Evolutionary conservation across 1,140 invertebrate genomes (phyloP).

Genomic region (Lamellibrachia luymesi): DNA sequence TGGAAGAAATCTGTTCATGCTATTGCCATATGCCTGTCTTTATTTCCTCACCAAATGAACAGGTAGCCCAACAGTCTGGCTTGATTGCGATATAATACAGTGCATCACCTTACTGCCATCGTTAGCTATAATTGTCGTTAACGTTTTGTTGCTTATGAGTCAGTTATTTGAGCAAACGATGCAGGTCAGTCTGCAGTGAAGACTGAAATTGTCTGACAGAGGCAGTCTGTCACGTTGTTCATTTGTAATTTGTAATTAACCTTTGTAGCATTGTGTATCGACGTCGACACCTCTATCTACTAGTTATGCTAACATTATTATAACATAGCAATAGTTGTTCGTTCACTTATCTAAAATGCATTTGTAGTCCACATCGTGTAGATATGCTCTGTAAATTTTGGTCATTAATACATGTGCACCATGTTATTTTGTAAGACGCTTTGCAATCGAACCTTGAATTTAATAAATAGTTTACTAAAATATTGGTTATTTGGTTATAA

Average conservation of each 20-base stretch:
- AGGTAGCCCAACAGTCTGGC: neutral
- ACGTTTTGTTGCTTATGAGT: neutral
- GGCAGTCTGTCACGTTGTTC: neutral
- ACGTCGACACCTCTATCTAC: neutral
- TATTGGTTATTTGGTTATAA: neutral
- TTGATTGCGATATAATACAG: neutral
- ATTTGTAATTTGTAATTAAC: neutral
- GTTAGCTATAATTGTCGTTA: neutral
- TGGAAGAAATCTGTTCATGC: neutral
- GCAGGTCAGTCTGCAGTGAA: no score
- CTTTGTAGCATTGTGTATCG: neutral
- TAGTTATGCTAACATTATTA: neutral
- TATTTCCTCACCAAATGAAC: neutral
- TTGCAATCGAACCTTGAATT: neutral
- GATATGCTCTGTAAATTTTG: neutral
- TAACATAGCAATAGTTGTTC: neutral
- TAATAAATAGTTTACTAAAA: constrained; percentile 1
- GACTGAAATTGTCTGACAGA: neutral
- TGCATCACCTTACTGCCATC: neutral
- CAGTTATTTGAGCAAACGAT: neutral
- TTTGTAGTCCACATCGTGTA: neutral
- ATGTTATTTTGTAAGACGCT: neutral
- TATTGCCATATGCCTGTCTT: neutral
- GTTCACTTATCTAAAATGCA: neutral
- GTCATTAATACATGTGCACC: neutral